Percentiles rank a stretch among this genome's conserved stretches.
phyloP scores from a whole-genome alignment of 1,140 invertebrate genomes.

The Battus philenor region DNA sequence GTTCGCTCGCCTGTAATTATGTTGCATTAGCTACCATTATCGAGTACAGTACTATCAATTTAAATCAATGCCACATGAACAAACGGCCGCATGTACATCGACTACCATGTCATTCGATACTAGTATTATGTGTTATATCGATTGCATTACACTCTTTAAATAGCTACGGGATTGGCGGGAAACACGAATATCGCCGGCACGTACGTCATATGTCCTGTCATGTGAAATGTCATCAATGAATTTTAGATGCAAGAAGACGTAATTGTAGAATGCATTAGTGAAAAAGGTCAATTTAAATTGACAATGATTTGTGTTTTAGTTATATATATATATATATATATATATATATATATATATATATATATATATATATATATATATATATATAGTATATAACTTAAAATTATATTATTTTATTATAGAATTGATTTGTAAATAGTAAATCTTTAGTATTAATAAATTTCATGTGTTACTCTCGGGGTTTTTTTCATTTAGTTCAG shows the following conservation, averaged over 20 bases:
- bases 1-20: slow-evolving; percentile 35
- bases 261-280: neutral
- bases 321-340: too few relatives aligned
- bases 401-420: too few relatives aligned
- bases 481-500: too few relatives aligned
- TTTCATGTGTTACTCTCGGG: too few relatives aligned
- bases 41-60: slow-evolving; percentile 46
- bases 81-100: slow-evolving; percentile 28
- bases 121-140: slow-evolving; percentile 23
- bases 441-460: too few relatives aligned
- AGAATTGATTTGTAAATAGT: too few relatives aligned
- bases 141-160: slow-evolving; percentile 24
- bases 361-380: too few relatives aligned
- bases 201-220: slow-evolving; percentile 5
- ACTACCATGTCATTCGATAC: slow-evolving; percentile 36
- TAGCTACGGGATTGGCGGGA: slow-evolving; percentile 4
- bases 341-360: too few relatives aligned
- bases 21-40: slow-evolving; percentile 44
- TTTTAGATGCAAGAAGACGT: neutral
- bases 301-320: neutral
- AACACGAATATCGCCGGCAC: slow-evolving; percentile 1
- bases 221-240: slow-evolving; percentile 4
- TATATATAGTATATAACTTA: too few relatives aligned
- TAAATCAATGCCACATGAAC: slow-evolving; percentile 53
- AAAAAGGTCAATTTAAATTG: slow-evolving; percentile 14